Evolutionary conservation across 1,140 invertebrate genomes (phyloP), one percentile per base, ranked within the genome.

Genomic region (Chironomus striatipennis): DNA sequence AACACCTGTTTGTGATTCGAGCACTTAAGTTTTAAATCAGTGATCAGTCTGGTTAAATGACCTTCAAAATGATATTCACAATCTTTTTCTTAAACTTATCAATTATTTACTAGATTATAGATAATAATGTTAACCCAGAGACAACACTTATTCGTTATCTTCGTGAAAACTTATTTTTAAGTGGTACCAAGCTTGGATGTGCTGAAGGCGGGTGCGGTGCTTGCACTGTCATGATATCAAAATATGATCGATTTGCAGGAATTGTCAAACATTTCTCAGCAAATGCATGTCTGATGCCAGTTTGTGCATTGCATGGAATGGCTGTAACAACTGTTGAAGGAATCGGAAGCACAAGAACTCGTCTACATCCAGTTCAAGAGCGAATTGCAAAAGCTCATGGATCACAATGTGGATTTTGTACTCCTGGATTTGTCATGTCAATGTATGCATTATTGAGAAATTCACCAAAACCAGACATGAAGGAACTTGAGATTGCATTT

Each of bases 161-260:
- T 17, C 85, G 94, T 43, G 90, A 88, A 77, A 94, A 93, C 81
- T 81, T 97, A 70, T 83, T 86, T 15, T 84, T 97, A 74, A 91
- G 88, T 75, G 95, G 95, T 12, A 96, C 94, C 3, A 97, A 97
- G 83, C 81, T 96, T 42, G 94, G 93, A 17, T 97, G 95, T 80
- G 93, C 91, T 1, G 95, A 98, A 86, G 96, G 94, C 70, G 95
- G 95, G 3, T 98, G 95, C 80, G 95, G 95, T 0, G 94, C 94
- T 1, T 98, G 95, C 78, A 97, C 94, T 0, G 93, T 97, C 7
- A 96, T 97, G 94, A 84, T 97, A 0, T 96, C 94, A 0, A 91
- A 89, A 77, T 88, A 87, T 72, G 87, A 93, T 78, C 83, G 88
- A 8, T 78, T 77, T n/a, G 85, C 82, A 10, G 84, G 86, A 24